Percentiles rank a stretch among this genome's conserved stretches.
phyloP scores from a whole-genome alignment of 2,888 invertebrate species.

The Nasonia oneida region DNA sequence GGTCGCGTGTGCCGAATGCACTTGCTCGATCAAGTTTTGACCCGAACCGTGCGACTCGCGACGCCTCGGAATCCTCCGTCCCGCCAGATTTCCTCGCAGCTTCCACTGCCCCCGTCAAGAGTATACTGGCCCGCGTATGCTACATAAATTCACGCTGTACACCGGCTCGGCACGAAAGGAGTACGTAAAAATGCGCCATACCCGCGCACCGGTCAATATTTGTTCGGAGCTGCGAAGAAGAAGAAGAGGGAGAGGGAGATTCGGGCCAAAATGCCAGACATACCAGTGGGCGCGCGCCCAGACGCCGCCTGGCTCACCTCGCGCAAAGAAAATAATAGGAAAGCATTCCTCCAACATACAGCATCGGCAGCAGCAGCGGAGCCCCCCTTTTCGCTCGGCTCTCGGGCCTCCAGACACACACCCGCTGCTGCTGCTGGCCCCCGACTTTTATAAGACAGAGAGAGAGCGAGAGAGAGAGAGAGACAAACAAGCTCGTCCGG shows the following conservation, averaged over 20 bases:
- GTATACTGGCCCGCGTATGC: neutral
- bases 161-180: neutral
- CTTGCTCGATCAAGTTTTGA: slow-evolving; percentile 72
- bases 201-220: slow-evolving; percentile 53
- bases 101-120: no score
- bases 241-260: neutral
- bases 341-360: slow-evolving; percentile 59
- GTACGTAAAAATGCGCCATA: neutral
- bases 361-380: neutral
- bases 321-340: slow-evolving; percentile 68
- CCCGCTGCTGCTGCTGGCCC: neutral
- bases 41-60: slow-evolving; percentile 59
- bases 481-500: slow-evolving; percentile 46
- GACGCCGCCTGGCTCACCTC: slow-evolving; percentile 73
- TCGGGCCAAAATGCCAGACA: slow-evolving; percentile 75
- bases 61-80: neutral
- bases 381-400: neutral
- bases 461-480: no score
- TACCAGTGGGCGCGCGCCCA: slow-evolving; percentile 78
- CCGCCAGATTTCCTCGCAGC: neutral
- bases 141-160: no score
- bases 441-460: slow-evolving; percentile 21
- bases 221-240: slow-evolving; percentile 29
- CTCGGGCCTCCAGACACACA: neutral
- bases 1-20: slow-evolving; percentile 75